These are phyloP conservation scores for Columba livia DNA, from an alignment of 2,113 vertebrate genomes.

Conservation along the genomic window DNA sequence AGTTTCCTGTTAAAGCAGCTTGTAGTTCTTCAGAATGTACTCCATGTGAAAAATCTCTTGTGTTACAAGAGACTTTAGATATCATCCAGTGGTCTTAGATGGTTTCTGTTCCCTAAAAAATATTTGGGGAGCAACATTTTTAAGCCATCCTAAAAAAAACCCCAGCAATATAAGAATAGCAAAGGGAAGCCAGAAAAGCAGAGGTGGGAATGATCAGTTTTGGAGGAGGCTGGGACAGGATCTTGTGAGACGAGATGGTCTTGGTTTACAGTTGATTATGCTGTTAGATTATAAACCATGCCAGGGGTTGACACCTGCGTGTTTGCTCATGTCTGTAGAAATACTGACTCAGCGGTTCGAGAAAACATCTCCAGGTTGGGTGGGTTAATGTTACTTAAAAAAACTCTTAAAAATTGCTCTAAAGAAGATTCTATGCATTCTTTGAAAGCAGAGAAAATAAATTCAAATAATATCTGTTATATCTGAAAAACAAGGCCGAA, in stretches of 20 bases:
- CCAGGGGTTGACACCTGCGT: background rate
- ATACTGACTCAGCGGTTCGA: background rate
- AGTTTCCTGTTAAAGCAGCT: background rate
- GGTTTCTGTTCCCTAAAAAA: background rate
- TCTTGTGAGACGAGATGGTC: background rate
- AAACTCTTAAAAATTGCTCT: too few relatives aligned
- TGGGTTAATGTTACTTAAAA: background rate
- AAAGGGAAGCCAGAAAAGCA: background rate
- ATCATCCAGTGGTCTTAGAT: background rate
- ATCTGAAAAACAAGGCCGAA: background rate
- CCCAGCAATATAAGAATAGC: background rate
- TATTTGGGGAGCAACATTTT: background rate
- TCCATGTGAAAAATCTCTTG: fast-evolving
- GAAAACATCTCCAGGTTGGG: background rate
- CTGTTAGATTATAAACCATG: background rate
- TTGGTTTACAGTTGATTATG: background rate
- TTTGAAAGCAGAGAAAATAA: background rate
- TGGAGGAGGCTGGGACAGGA: background rate
- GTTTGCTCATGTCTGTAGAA: background rate
- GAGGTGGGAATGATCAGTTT: background rate
- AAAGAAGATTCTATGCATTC: background rate
- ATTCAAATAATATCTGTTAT: background rate
- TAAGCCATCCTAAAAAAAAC: background rate
- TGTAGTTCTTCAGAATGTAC: background rate
- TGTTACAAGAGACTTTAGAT: too few relatives aligned